Evolutionary conservation across 2,797 vertebrate species (phyloP).

Genomic region (Amphiprion clarkii): DNA sequence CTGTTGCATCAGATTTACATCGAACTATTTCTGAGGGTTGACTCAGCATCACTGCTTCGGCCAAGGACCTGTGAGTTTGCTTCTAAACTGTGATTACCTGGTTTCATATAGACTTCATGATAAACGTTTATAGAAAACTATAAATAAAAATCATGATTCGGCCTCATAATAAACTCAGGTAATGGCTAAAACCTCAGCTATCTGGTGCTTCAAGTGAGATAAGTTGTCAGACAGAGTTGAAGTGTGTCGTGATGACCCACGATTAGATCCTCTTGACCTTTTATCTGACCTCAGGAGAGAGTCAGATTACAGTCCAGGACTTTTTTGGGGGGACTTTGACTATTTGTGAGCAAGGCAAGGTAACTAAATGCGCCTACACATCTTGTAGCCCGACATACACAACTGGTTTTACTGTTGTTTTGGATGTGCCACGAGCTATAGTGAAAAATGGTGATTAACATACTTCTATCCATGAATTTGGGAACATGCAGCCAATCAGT

Average conservation of each 20-base stretch:
- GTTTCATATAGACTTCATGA: too few species aligned
- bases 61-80: not conserved
- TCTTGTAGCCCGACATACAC: not conserved
- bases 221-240: slow-evolving; percentile 65
- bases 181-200: slow-evolving; percentile 35
- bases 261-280: slow-evolving; percentile 71
- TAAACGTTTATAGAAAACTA: not conserved
- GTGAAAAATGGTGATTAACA: not conserved
- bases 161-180: not conserved
- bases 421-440: not conserved
- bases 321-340: not conserved
- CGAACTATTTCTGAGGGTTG: slow-evolving; percentile 6
- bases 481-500: slow-evolving; percentile 21
- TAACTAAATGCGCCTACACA: not conserved
- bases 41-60: slow-evolving; percentile 5
- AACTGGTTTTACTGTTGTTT: not conserved
- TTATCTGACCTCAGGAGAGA: slow-evolving; percentile 50
- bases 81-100: not conserved
- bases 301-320: slow-evolving; percentile 32
- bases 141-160: slow-evolving; percentile 11
- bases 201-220: slow-evolving; percentile 45
- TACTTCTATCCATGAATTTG: slow-evolving; percentile 28
- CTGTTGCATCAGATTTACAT: not conserved
- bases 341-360: not conserved
- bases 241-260: slow-evolving; percentile 70